Evolutionary conservation across 2,113 vertebrate genomes (phyloP), one percentile per base, ranked within the genome.

Genomic region (Poeciliopsis turrubarensis): DNA sequence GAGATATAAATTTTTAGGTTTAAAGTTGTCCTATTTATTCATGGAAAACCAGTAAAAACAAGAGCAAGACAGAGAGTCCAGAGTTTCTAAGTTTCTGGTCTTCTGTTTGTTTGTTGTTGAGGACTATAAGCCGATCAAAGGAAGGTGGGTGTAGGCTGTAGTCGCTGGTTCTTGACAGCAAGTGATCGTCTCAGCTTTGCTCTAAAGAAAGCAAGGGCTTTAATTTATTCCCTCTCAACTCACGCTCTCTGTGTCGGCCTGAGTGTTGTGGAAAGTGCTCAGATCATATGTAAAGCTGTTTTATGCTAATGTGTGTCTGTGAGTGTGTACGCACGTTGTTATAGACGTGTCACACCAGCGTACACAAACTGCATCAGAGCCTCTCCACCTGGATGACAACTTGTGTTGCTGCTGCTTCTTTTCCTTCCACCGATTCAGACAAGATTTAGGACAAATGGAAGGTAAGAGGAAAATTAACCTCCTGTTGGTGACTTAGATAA

Each of bases 261-360:
- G 14, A 78, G 76, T 62, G 61, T 85, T 70, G 79, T 78, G 70
- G 80, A 89, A 86, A 78, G 73, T 74, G 78, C 88, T 88, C 75
- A 84, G 87, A 89, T 90, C 84, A 88, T 87, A 90, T 86, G 87
- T 86, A 90, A 89, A 91, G 89, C 87, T 88, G 81, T 85, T 91
- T 91, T 89, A 92, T 91, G 90, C 86, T 90, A 90, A 90, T 89
- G 73, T 70, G 83, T 85, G 82, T n/a, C 51, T 57, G 51, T 85
- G 60, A 29, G 60, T 62, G 60, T 62, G 70, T 72, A 30, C 77
- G 84, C 81, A 83, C 79, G 84, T 86, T 82, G 74, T 78, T 82
- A 78, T 79, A 77, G 84, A 61, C 10, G 65, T 67, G 64, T 87
- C 31, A 19, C 73, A 78, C 75, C 68, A 3, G 82, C 75, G 79